Conservation (phyloP, 2,113 vertebrate species). For the Pao palembangensis region DNA sequence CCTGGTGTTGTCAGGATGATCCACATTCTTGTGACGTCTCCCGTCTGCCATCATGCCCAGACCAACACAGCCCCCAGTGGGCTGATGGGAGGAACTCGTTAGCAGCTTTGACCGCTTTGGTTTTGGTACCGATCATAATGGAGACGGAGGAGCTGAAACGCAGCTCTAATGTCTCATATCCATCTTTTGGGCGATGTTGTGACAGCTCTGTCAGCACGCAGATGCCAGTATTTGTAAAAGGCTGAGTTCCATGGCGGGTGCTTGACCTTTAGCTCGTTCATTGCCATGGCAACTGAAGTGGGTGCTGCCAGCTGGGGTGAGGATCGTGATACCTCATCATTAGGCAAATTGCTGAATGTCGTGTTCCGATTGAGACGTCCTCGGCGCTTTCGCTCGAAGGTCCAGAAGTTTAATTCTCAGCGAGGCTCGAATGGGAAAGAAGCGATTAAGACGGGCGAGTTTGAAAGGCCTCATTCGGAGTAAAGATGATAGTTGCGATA, state of each 20-base stretch:
- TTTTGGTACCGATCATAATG: too few species aligned
- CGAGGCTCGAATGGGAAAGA: conserved; percentile 10
- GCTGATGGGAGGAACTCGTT: conserved; percentile 30
- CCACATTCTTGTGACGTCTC: conserved; percentile 60
- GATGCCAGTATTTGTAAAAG: not conserved
- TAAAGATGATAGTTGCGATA: conserved; percentile 37
- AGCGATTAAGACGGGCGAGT: conserved; percentile 3
- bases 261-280: conserved; percentile 64
- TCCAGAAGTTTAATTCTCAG: too few species aligned
- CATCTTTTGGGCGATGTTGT: too few species aligned
- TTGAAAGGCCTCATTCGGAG: conserved; percentile 19
- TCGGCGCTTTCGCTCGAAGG: too few species aligned
- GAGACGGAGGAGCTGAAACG: not conserved
- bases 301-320: conserved; percentile 25
- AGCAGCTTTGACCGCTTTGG: too few species aligned
- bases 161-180: not conserved
- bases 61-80: not conserved
- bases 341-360: conserved; percentile 6
- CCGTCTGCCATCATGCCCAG: conserved; percentile 7
- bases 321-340: conserved; percentile 17
- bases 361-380: not conserved
- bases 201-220: not conserved
- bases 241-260: conserved; percentile 35
- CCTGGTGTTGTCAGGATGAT: conserved; percentile 41
- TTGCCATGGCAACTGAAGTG: conserved; percentile 52